Evolutionary conservation across 2,888 invertebrate genomes (phyloP), one percentile per base, ranked within the genome.

Genomic region (Nomada fabriciana): DNA sequence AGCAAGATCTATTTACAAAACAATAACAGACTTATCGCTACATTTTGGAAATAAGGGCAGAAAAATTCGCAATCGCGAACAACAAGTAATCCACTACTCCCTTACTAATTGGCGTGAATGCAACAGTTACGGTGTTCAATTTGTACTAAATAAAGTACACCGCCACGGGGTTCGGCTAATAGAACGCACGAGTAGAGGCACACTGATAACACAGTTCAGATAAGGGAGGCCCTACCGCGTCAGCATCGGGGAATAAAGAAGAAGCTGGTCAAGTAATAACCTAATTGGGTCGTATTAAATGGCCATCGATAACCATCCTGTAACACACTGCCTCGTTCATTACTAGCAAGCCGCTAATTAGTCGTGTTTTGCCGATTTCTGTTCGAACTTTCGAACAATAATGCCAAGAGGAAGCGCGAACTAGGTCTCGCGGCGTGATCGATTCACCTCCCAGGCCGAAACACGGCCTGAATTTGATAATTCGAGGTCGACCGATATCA

Each of bases 251-350:
- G 36, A 36, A 36, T 36, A 36, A 36, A 36, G 7, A 36, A 0
- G 1, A 36, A 0, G 36, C 36, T 36, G 36, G 7, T 36, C 36
- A 36, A 36, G 36, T 36, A 29, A 76, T 52, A 67, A 65, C 76
- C 82, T 88, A 87, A 87, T 88, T 87, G 85, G 89, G 64, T 75
- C 87, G 76, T 73, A 78, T 87, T 78, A 87, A 78, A 87, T 85
- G 76, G 61, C 65, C 82, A 82, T 85, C 82, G 70, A 88, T 80
- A 83, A 74, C 63, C 81, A 47, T 61, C 63, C 70, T 76, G 78
- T 64, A 78, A 68, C 74, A 63, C 65, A 68, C 53, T 77, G 76
- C 20, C 57, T 20, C 82, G 87, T 87, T 88, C 89, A 76, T 88
- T 87, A 87, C 65, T 67, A 63, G 68, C 60, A 15, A 67, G 53